phyloP scores from a whole-genome alignment of 2,113 vertebrate species.

The Paratilapia polleni region DNA sequence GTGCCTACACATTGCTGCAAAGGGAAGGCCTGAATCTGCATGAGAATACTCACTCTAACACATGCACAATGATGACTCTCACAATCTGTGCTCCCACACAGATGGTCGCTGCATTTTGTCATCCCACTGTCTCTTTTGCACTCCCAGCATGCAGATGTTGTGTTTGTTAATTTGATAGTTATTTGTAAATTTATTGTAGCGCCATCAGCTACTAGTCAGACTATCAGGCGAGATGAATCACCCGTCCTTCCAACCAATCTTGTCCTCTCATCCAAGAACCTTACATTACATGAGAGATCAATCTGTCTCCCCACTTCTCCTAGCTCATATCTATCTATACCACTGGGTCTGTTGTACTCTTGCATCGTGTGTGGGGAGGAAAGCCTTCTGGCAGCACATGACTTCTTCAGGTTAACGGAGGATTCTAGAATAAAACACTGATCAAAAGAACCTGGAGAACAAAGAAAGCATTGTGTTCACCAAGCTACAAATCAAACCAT shows the following conservation, averaged over 20 bases:
- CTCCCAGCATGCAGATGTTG: conserved; percentile 27
- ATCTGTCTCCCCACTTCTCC: not conserved
- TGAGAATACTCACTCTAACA: conserved; percentile 33
- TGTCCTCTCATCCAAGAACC: not conserved
- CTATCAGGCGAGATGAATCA: not conserved
- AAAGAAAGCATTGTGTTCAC: not conserved
- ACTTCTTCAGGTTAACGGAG: not conserved
- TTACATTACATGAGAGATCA: not conserved
- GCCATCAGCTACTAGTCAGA: not conserved
- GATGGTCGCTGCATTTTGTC: conserved; percentile 41
- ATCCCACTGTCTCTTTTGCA: conserved; percentile 14
- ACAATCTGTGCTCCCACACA: conserved; percentile 58
- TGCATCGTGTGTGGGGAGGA: not conserved
- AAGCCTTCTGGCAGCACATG: not conserved
- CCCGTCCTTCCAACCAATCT: not conserved
- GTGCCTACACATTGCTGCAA: conserved; percentile 54
- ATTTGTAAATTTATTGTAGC: not conserved
- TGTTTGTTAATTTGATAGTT: not conserved
- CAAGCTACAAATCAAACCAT: not conserved
- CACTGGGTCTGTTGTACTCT: not conserved
- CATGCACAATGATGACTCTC: conserved; percentile 35
- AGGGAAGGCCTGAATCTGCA: conserved; percentile 48
- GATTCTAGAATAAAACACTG: not conserved
- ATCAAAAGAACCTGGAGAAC: not conserved
- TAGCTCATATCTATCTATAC: not conserved